Percentiles rank a stretch among this genome's conserved stretches.
Evolutionary conservation across 2,888 invertebrate genomes (phyloP).

Genomic region (Cosmia trapezina): DNA sequence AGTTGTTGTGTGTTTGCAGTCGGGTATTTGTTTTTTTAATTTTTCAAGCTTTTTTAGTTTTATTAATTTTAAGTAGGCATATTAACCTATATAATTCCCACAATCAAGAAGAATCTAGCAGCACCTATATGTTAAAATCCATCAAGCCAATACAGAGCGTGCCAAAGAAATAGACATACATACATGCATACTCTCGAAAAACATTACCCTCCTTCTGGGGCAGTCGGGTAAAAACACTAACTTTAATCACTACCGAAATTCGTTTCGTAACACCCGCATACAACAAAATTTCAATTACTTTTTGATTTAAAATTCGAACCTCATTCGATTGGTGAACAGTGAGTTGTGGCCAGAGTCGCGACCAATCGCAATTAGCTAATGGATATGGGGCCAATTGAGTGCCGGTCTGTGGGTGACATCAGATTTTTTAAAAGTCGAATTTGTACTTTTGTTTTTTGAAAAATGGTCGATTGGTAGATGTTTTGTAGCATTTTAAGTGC

Average conservation of each 20-base stretch:
- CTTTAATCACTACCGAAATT: conserved; percentile 38
- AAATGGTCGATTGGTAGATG: conserved; percentile 1
- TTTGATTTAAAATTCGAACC: conserved; percentile 66
- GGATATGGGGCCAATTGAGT: conserved; percentile 67
- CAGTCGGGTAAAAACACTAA: background rate
- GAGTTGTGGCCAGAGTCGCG: conserved; percentile 67
- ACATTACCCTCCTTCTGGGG: too few relatives aligned
- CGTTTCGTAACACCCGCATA: conserved; percentile 34
- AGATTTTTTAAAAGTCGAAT: conserved; percentile 54
- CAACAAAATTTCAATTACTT: conserved; percentile 61
- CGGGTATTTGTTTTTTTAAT: too few relatives aligned
- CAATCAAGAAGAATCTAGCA: too few relatives aligned
- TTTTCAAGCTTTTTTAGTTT: too few relatives aligned
- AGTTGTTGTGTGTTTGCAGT: too few relatives aligned
- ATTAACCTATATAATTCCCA: too few relatives aligned
- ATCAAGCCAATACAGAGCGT: too few relatives aligned
- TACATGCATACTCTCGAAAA: too few relatives aligned
- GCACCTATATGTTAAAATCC: too few relatives aligned
- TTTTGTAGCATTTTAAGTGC: background rate
- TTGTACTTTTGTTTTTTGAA: conserved; percentile 39
- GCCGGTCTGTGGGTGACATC: conserved; percentile 52
- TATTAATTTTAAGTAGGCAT: too few relatives aligned
- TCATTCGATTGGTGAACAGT: conserved; percentile 63
- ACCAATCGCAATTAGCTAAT: conserved; percentile 79
- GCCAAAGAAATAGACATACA: too few relatives aligned